Evolutionary conservation across 2,113 vertebrate genomes (phyloP), one percentile per base, ranked within the genome.

Genomic region (Todiramphus saurophagus): DNA sequence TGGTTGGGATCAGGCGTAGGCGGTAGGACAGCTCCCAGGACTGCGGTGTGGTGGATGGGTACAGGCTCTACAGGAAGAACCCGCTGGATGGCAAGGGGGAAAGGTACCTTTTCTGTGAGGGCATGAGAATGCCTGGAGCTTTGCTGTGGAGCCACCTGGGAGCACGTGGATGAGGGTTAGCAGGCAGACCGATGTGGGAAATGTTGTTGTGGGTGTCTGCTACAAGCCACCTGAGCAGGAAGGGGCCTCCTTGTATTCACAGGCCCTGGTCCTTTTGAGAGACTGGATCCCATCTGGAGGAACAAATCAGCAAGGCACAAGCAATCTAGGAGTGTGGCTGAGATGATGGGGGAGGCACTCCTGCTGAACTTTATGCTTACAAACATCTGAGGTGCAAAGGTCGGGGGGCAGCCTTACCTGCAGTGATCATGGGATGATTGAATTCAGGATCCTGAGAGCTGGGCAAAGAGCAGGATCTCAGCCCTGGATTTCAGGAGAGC

Each of bases 41-140:
- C 59, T 12, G 50, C 30, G 16, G 41, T 70, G 27, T 2, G 7
- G 64, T 90, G 44, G 44, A n/a, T 74, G 55, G 64, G 15, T 33
- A 67, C 83, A 86, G 72, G 76, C 60, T 77, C 25, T 91, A 77
- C 94, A 59, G 94, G 94, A 86, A 90, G 63, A 92, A 77, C 91
- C 59, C 80, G 83, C 68, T 80, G 80, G 68, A 70, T 0, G 0
- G n/a, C 76, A 39, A 55, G 37, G 31, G 3, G 6, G 3, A 11
- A 68, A 43, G 48, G 48, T 82, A 30, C 31, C 59, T 53, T 93
- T 64, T 16, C 39, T 56, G 66, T 94, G 82, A n/a, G 59, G 55
- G 56, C 83, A 77, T 1, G 3, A 77, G 74, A 96, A 59, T 33
- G 37, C 28, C 20, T 3, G 1, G 41, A 86, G 43, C 30, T 81